A percentile compares a stretch with the other conserved stretches of the same genome.
These are phyloP conservation scores for Acleris laterana DNA, from an alignment of 2,888 invertebrate species.

Conservation along the genomic window DNA sequence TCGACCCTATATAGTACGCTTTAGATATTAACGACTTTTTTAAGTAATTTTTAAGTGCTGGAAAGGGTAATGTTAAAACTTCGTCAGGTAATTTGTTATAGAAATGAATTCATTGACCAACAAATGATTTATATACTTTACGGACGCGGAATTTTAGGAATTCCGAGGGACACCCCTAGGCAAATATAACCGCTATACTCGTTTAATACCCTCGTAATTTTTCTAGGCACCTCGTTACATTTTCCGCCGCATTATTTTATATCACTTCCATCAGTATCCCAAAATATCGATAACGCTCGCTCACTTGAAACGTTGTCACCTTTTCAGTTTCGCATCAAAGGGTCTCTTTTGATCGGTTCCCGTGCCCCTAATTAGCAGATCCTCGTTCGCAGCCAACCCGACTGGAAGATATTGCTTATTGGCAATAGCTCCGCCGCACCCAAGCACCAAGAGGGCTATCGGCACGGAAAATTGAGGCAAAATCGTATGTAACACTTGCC, in stretches of 20 bases:
- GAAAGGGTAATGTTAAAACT: too few relatives aligned
- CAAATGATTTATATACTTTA: too few relatives aligned
- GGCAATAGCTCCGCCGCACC: conserved; percentile 69
- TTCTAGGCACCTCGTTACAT: not conserved
- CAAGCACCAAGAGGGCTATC: conserved; percentile 58
- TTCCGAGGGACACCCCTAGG: too few relatives aligned
- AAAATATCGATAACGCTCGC: conserved; percentile 50
- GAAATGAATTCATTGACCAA: too few relatives aligned
- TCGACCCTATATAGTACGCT: too few relatives aligned
- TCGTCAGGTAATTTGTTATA: too few relatives aligned
- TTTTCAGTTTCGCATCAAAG: conserved; percentile 78
- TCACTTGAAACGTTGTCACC: conserved; percentile 66
- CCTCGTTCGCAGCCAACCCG: conserved; percentile 65
- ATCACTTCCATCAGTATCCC: conserved; percentile 36
- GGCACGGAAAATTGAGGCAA: conserved; percentile 81
- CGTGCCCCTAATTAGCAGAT: conserved; percentile 80
- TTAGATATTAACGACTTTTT: too few relatives aligned
- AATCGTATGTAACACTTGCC: conserved; percentile 60
- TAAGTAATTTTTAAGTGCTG: too few relatives aligned
- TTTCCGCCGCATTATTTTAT: conserved; percentile 8
- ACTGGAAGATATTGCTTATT: conserved; percentile 83
- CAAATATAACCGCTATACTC: not conserved
- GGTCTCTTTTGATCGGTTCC: conserved; percentile 73
- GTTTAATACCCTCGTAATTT: not conserved
- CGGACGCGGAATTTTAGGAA: too few relatives aligned